Base-by-base conservation (phyloP, 2,888 invertebrate genomes). In the Drosophila formosana region DNA sequence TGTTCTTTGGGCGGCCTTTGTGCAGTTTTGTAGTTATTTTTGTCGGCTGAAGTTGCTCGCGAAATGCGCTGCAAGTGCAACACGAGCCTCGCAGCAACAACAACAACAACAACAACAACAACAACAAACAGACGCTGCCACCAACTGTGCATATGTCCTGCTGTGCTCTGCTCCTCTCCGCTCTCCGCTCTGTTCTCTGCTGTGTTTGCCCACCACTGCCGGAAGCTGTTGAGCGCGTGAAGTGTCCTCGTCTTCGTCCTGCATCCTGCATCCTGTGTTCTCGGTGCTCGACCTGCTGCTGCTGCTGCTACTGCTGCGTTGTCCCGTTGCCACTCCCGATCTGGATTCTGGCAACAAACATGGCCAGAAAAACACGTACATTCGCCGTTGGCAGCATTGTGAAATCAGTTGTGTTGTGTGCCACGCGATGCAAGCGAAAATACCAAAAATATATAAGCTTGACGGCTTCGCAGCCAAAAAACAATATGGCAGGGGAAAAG, bases 41-140 rank as follows among this genome's bases (percentile, higher is more conserved):
- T 80, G 80, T 72, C 83, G 76, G 72, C 77, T 82, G 77, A 74
- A 77, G 83, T 77, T 77, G 70, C 66, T 65, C 75, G 70, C 63
- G 72, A 77, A 82, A 70, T 74, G 83, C 80, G 77, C 77, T 72
- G 69, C 70, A 70, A 78, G 72, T 75, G 37, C 50, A 64, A 49
- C 62, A 61, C 76, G 66, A 63, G 3, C 7, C 39, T 43, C n/a
- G 46, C 39, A 34, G 30, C 30, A 30, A 37, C 37, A 41, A 41
- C 37, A 41, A 5, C 39, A 49, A n/a, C 18, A 39, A 43, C 30
- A 30, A 37, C 37, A 41, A 41, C 37, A 41, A 5, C 39, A 49
- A n/a, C 18, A 39, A 65, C 47, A 61, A 23, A 61, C 30, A 64
- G 52, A 68, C 63, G 52, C 57, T 45, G 52, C 50, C 37, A 60